Conservation (phyloP, 2,113 vertebrate species). For the Halcyon senegalensis region DNA sequence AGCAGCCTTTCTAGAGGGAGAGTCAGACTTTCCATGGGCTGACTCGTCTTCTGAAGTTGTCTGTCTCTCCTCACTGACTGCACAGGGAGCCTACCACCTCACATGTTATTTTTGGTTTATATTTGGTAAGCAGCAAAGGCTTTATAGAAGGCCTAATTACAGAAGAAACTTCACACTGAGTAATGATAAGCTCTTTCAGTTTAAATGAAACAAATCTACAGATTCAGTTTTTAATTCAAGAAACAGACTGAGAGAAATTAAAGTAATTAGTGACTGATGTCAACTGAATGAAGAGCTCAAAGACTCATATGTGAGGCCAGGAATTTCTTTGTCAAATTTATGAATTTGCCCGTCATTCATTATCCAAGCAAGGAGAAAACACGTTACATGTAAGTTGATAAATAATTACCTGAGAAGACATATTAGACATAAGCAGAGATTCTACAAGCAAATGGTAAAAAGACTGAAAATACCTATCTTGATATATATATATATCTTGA, state of each 20-base stretch:
- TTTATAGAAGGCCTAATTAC: not conserved
- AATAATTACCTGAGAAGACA: not conserved
- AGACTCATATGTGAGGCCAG: not conserved
- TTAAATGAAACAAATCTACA: not conserved
- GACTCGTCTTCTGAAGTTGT: not conserved
- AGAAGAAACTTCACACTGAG: not conserved
- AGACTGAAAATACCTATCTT: not conserved
- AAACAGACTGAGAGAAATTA: not conserved
- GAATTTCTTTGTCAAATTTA: not conserved
- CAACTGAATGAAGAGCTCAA: not conserved
- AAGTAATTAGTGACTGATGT: not conserved
- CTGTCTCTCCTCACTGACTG: not conserved
- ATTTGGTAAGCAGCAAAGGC: not conserved
- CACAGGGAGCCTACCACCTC: not conserved
- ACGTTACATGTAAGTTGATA: not conserved
- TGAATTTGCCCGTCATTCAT: not conserved
- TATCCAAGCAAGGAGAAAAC: not conserved
- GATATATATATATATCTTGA: not conserved
- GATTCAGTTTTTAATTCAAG: not conserved
- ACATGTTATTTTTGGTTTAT: not conserved
- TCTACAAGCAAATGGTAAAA: not conserved
- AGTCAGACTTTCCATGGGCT: not conserved
- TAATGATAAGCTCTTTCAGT: not conserved
- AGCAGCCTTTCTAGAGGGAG: not conserved
- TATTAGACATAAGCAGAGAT: not conserved